These are phyloP conservation scores for Tilapia sparmanii DNA, from an alignment of 2,113 vertebrate genomes.

Conservation along the genomic window DNA sequence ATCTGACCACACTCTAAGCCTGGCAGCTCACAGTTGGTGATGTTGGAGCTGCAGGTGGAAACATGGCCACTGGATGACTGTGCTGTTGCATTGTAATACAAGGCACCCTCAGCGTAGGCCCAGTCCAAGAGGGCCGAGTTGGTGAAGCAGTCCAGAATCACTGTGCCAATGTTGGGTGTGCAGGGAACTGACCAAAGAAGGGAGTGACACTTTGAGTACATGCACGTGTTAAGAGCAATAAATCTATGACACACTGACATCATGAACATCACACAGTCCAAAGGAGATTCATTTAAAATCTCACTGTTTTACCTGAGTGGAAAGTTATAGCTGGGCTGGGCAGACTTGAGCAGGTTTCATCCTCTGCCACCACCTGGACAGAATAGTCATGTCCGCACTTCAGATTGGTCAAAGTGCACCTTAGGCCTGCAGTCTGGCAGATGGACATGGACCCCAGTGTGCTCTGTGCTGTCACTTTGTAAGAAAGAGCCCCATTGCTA, in stretches of 20 bases:
- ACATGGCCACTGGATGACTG: not conserved
- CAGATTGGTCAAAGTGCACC: constrained; percentile 57
- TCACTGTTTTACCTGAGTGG: constrained; percentile 57
- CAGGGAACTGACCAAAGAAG: constrained; percentile 60
- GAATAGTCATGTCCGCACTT: constrained; percentile 59
- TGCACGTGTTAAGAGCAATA: not conserved
- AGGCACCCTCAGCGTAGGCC: constrained; percentile 28
- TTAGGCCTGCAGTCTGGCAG: constrained; percentile 27
- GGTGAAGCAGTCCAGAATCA: constrained; percentile 61
- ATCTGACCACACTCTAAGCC: constrained; percentile 58
- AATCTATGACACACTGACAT: not conserved
- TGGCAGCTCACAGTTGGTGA: constrained; percentile 62
- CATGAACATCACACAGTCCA: not conserved
- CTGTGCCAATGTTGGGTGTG: constrained; percentile 28
- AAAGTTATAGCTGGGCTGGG: constrained; percentile 49
- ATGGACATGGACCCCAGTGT: not conserved
- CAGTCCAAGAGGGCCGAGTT: constrained; percentile 54
- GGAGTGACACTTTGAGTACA: not conserved
- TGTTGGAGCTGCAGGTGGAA: constrained; percentile 49
- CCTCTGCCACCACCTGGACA: constrained; percentile 60
- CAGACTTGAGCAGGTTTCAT: constrained; percentile 64
- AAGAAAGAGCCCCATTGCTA: constrained; percentile 58
- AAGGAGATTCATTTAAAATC: not conserved
- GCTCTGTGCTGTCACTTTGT: constrained; percentile 38
- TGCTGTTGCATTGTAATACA: constrained; percentile 53